Base-by-base conservation (phyloP, 2,797 vertebrate genomes). In the Hydrolagus colliei region DNA sequence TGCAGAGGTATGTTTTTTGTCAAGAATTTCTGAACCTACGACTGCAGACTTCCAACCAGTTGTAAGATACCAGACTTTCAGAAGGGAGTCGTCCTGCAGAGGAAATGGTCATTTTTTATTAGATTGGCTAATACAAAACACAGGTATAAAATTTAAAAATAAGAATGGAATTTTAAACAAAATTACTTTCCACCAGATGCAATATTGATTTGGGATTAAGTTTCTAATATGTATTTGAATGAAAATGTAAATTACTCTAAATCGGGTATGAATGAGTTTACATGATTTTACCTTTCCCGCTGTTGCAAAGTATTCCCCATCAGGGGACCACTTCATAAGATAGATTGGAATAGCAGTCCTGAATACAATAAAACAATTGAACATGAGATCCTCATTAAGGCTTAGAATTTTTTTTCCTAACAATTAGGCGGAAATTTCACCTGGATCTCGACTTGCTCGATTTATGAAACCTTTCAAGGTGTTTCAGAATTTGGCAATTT, bases 51-150 rank as follows among this genome's bases (percentile, higher is more conserved):
- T 97, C 97, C 97, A 99, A 76, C 95, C 96, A 86, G 95, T 96
- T 91, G 96, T 96, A 82, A 96, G 95, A 89, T 99, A 99, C 98
- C 97, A 99, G 82, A 99, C 96, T 91, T 99, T 99, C 87, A 99
- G 91, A 87, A 99, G 94, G 92, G 97, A 98, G 89, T 99, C 98
- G 92, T 98, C 96, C 98, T 99, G 92, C 75, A 87, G 74, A 89
- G 89, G 90, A 20, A 86, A 41, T 90, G 0, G 90, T 77, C 86
- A 86, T 86, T 4, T 18, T 68, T 35, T 52, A 7, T 32, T 0
- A 87, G 86, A 61, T 75, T 65, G 86, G 16, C 86, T 78, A 77
- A 86, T 78, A 86, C 77, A 85, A 52, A 73, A 77, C 32, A 78
- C 9, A 86, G 74, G 41, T 82, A 85, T 87, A 85, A 84, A 71